A percentile compares a stretch with the other conserved stretches of the same genome.
Conservation (phyloP, 2,888 invertebrate genomes). For the Lycophotia porphyrea region DNA sequence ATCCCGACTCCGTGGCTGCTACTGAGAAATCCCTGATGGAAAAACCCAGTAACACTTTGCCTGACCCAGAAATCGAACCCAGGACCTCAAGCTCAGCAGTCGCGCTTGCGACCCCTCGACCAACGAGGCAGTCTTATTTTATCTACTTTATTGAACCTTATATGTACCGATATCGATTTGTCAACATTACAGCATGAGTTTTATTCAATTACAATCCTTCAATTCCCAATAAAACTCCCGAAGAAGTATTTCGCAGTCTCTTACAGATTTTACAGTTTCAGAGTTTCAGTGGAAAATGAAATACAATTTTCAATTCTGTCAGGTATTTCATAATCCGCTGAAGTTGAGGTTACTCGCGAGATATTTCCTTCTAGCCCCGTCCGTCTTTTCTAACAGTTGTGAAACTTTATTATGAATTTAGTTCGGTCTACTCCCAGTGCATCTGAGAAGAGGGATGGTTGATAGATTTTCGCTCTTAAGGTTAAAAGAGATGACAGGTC, state of each 20-base stretch:
- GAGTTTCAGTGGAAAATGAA: conserved; percentile 44
- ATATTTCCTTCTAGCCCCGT: conserved; percentile 66
- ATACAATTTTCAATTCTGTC: conserved; percentile 59
- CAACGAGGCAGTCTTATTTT: too few species aligned
- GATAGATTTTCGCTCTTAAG: conserved; percentile 25
- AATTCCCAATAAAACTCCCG: conserved; percentile 12
- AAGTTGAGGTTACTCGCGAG: conserved; percentile 57
- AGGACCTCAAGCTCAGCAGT: too few species aligned
- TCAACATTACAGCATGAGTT: conserved; percentile 6
- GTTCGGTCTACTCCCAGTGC: conserved; percentile 61
- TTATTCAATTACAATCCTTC: conserved; percentile 45
- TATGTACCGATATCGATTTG: background rate
- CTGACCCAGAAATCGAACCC: too few species aligned
- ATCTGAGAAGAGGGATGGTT: conserved; percentile 25
- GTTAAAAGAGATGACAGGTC: conserved; percentile 16
- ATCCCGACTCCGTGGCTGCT: too few species aligned
- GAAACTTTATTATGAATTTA: conserved; percentile 72
- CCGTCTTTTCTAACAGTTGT: conserved; percentile 66
- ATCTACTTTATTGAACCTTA: background rate
- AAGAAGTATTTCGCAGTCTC: conserved; percentile 27
- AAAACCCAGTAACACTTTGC: too few species aligned
- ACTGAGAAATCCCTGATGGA: too few species aligned
- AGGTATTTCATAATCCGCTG: conserved; percentile 61
- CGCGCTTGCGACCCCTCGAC: too few species aligned
- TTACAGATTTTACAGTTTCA: conserved; percentile 51